Base-by-base conservation (phyloP, 2,888 invertebrate species). In the Chymomyza caudatula region DNA sequence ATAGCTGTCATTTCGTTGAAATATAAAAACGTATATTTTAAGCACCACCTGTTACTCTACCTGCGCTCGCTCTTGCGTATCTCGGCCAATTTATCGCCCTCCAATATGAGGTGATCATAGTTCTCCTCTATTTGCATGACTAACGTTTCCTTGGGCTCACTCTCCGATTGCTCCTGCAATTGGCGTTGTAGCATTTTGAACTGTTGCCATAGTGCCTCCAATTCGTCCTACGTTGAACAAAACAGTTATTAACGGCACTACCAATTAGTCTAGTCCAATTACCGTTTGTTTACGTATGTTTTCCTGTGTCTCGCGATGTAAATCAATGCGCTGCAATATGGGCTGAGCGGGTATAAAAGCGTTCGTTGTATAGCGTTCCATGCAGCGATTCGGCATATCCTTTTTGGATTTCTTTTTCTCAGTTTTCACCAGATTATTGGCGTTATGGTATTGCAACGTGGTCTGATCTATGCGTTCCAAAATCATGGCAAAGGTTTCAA, bases 111-210 rank as follows among this genome's bases (percentile, higher is more conserved):
- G 59, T 89, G 88, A 78, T 90, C 90, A 55, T 90, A 90, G 70
- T 90, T 90, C 49, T 88, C 87, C 69, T 90, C 90, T 49, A 90
- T 90, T 80, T 90, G 82, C 90, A 90, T 87, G 56, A 87, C 81
- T 49, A 90, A 69, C 1, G 89, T 76, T 75, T 90, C 90, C 44
- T 86, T 89, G 19, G 88, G 86, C 19, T 90, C 90, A 55, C 86
- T 82, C 54, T 89, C 90, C 4, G 81, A 76, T 65, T 89, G 89
- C 57, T 89, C 88, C 69, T 89, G 89, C 2, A 90, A 74, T 44
- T 88, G 86, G 4, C 88, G 84, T 68, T 90, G 90, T 17, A 90
- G 82, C 42, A 84, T 81, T 67, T 90, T 90, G 68, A 90, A 90
- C 73, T 90, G 90, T 77, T 84, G 86, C 90, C 90, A 90, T 44